Evolutionary conservation across 2,797 vertebrate species (phyloP).

Genomic region (Crax fasciolata): DNA sequence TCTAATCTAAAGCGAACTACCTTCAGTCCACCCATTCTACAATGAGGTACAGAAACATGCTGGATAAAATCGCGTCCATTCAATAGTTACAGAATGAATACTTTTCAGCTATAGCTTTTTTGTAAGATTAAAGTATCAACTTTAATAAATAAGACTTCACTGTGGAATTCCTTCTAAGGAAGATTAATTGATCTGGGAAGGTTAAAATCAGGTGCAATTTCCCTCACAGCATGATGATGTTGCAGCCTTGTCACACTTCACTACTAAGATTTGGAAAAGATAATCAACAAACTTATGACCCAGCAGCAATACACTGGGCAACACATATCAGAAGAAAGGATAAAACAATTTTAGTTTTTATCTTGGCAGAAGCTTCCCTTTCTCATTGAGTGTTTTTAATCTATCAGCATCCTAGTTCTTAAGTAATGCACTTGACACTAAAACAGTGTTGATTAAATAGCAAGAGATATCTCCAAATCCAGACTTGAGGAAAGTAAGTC

Average conservation of each 20-base stretch:
- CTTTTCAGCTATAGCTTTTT: no score
- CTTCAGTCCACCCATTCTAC: not conserved
- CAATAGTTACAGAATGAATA: not conserved
- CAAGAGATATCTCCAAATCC: not conserved
- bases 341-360: not conserved
- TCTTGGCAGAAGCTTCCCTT: not conserved
- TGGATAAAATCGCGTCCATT: not conserved
- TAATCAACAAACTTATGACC: not conserved
- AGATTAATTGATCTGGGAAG: not conserved
- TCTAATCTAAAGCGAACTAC: not conserved
- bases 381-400: not conserved
- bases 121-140: not conserved
- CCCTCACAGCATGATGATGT: not conserved
- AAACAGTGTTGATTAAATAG: not conserved
- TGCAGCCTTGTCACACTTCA: not conserved
- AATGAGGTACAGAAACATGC: accelerated
- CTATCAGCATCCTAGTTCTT: not conserved
- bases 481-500: not conserved
- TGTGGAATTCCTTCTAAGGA: not conserved
- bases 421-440: not conserved
- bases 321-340: not conserved
- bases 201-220: not conserved
- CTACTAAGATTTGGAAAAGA: not conserved
- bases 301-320: not conserved
- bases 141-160: not conserved